Percentiles rank a stretch among this genome's conserved stretches.
Evolutionary conservation across 2,797 vertebrate genomes (phyloP).

Genomic region (Tolypeutes matacus): DNA sequence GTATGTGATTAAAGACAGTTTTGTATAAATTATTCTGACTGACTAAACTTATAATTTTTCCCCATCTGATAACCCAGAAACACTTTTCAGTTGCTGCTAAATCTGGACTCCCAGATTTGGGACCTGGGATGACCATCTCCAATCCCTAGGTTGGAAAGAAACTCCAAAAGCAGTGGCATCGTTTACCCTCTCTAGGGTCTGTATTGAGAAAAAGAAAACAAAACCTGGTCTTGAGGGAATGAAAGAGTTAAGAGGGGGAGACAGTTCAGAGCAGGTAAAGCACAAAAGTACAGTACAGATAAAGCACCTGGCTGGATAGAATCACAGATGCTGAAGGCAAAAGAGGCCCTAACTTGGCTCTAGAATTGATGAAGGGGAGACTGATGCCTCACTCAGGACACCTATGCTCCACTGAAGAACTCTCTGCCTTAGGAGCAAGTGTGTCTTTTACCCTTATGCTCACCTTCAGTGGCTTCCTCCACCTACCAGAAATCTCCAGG

Average conservation of each 20-base stretch:
- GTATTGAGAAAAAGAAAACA: not conserved
- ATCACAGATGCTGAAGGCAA: not conserved
- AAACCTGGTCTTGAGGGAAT: not conserved
- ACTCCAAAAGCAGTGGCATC: not conserved
- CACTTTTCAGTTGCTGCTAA: not conserved
- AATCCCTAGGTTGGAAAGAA: not conserved
- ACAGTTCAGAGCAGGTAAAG: not conserved
- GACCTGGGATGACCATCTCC: not conserved
- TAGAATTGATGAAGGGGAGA: not conserved
- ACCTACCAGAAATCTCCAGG: not conserved
- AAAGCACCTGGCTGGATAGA: not conserved
- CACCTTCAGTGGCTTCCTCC: not conserved
- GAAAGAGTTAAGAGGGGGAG: not conserved
- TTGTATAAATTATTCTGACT: not conserved
- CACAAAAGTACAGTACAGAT: not conserved
- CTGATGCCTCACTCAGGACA: not conserved
- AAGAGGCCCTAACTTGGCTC: not conserved
- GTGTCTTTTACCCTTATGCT: not conserved
- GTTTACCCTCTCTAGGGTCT: slow-evolving; percentile 1
- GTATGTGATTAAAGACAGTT: not conserved
- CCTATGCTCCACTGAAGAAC: not conserved
- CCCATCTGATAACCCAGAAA: not conserved
- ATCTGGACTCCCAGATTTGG: not conserved
- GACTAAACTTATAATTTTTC: not conserved
- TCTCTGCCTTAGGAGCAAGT: not conserved